Percentiles rank a stretch among this genome's conserved stretches.
phyloP scores from a whole-genome alignment of 2,888 invertebrate genomes.

The Oasisia sp. region DNA sequence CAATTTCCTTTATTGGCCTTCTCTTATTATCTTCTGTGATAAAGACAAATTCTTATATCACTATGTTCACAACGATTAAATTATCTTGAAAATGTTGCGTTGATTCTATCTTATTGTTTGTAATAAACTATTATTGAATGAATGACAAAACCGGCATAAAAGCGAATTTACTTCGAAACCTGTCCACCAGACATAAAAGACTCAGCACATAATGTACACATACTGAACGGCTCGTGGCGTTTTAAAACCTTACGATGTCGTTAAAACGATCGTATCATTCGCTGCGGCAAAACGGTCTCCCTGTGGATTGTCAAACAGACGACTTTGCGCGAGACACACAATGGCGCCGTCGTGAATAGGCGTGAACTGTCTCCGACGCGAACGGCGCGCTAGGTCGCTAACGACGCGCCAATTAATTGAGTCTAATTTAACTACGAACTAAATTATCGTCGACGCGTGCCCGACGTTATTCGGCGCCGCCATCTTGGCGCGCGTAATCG shows the following conservation, averaged over 20 bases:
- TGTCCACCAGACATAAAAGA: neutral
- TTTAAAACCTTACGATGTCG: neutral
- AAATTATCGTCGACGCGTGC: constrained; percentile 12
- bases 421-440: constrained; percentile 12
- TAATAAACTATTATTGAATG: too few species aligned
- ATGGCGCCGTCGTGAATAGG: neutral
- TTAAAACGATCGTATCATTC: neutral
- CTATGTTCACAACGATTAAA: too few species aligned
- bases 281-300: neutral
- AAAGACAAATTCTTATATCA: too few species aligned
- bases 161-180: neutral
- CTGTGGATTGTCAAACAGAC: neutral
- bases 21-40: too few species aligned
- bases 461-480: neutral
- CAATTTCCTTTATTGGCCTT: too few species aligned
- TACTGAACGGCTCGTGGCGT: neutral
- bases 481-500: neutral
- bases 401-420: neutral
- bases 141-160: neutral
- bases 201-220: neutral
- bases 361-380: neutral
- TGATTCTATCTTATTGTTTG: too few species aligned
- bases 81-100: too few species aligned
- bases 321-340: neutral
- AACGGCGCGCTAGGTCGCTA: neutral